Evolutionary conservation across 2,888 invertebrate species (phyloP).

Genomic region (Linnaemya tessellans): DNA sequence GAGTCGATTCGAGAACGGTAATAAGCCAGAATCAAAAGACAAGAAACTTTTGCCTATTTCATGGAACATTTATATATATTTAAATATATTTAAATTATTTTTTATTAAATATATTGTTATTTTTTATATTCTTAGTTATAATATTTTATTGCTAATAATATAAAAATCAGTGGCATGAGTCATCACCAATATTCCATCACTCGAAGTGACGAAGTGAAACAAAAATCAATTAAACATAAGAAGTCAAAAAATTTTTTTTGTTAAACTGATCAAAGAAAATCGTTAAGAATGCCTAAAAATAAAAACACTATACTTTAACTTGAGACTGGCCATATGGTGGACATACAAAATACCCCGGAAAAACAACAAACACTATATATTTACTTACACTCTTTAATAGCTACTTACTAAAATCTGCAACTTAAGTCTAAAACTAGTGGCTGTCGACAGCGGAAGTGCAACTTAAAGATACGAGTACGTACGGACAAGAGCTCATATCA

Average conservation of each 20-base stretch:
- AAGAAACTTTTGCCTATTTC: no score
- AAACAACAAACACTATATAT: slow-evolving; percentile 9
- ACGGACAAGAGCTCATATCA: slow-evolving; percentile 33
- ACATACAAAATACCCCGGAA: neutral
- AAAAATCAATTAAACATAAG: slow-evolving; percentile 26
- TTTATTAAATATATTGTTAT: no score
- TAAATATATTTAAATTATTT: no score
- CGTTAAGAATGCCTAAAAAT: slow-evolving; percentile 26
- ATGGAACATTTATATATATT: no score
- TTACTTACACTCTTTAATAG: neutral
- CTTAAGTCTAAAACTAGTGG: slow-evolving; percentile 28
- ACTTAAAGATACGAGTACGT: slow-evolving; percentile 38
- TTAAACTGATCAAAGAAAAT: slow-evolving; percentile 15
- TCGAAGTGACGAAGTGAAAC: neutral
- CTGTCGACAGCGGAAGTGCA: slow-evolving; percentile 61
- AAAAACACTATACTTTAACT: neutral
- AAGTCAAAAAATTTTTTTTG: neutral
- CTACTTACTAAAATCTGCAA: slow-evolving; percentile 17
- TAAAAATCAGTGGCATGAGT: slow-evolving; percentile 23
- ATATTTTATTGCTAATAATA: no score
- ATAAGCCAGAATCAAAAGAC: no score
- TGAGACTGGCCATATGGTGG: slow-evolving; percentile 21
- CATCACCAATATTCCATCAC: neutral
- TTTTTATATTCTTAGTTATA: no score
- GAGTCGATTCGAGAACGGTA: no score